Evolutionary conservation across 35 echinoderm and acorn worm genomes (phyloP).

Genomic region (Heliocidaris tuberculata): DNA sequence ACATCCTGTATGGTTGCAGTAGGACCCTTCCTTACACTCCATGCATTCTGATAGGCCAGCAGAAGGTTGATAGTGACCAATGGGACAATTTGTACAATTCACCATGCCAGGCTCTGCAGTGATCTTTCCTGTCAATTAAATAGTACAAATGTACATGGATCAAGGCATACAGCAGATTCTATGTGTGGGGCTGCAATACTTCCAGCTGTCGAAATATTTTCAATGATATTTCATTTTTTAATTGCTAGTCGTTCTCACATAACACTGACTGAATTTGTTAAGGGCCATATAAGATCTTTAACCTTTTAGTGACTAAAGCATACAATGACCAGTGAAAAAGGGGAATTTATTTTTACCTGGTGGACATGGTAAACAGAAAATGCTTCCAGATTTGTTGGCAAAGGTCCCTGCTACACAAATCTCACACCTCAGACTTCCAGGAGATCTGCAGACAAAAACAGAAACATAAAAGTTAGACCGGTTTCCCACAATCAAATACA

Average conservation of each 20-base stretch:
- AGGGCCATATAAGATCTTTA: too few relatives aligned
- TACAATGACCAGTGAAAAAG: too few relatives aligned
- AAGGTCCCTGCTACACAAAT: slow-evolving; percentile 9
- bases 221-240: too few relatives aligned
- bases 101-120: not conserved
- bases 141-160: not conserved
- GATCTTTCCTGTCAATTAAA: not conserved
- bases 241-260: too few relatives aligned
- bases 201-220: too few relatives aligned
- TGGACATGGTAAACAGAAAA: not conserved
- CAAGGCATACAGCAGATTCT: too few relatives aligned
- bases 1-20: slow-evolving; percentile 50
- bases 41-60: slow-evolving; percentile 30
- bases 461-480: not conserved
- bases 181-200: too few relatives aligned
- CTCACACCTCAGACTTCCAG: slow-evolving; percentile 19
- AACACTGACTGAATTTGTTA: too few relatives aligned
- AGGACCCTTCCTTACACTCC: not conserved
- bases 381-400: slow-evolving; percentile 43
- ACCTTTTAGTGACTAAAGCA: too few relatives aligned
- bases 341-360: not conserved
- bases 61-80: slow-evolving; percentile 26
- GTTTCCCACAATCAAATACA: not conserved
- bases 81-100: slow-evolving; percentile 39
- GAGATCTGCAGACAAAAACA: not conserved